Evolutionary conservation across 2,888 invertebrate genomes (phyloP).

Genomic region (Prosapia bicincta): DNA sequence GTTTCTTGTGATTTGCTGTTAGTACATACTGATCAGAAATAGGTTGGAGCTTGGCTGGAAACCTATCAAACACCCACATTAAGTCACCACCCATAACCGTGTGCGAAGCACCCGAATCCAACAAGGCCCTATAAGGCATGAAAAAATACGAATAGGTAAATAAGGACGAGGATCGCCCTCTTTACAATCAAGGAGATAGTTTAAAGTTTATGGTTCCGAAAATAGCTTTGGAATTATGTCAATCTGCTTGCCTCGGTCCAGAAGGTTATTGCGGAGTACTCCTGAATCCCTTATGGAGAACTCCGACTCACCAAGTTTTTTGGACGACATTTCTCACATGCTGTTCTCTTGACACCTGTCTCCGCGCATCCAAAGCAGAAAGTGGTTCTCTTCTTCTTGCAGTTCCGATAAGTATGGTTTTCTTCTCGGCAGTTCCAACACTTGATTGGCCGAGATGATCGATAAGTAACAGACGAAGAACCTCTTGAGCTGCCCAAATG

Average conservation of each 20-base stretch:
- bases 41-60: no score
- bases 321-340: neutral
- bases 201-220: no score
- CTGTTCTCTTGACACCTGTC: neutral
- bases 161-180: neutral
- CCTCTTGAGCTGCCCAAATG: neutral
- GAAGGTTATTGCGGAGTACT: neutral
- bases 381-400: neutral
- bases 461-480: neutral
- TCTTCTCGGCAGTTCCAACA: conserved; percentile 4
- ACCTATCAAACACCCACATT: no score
- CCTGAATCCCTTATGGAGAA: no score
- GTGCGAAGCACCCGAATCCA: conserved; percentile 4
- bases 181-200: neutral
- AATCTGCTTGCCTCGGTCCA: neutral
- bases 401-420: neutral
- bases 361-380: conserved; percentile 7
- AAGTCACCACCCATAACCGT: neutral
- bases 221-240: no score
- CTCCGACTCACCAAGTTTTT: no score
- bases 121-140: neutral
- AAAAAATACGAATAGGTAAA: neutral
- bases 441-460: neutral
- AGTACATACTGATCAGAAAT: no score
- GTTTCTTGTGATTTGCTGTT: no score